Conservation (phyloP, 2,797 vertebrate genomes). For the Notoglanidium macrostoma region DNA sequence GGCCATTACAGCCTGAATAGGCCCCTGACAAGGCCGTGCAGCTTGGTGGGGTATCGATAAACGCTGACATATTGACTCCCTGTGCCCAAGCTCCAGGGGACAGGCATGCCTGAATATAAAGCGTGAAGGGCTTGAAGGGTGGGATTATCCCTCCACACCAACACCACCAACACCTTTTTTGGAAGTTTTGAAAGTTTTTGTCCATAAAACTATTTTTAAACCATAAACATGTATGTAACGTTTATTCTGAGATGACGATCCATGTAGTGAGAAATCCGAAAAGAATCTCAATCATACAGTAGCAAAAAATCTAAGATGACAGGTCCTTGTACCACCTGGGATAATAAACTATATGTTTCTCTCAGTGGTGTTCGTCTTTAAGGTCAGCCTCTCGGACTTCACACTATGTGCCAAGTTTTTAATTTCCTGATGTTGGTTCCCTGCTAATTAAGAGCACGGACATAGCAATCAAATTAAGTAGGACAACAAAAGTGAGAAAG, state of each 20-base stretch:
- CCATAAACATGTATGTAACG: background rate
- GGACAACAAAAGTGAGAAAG: slow-evolving; percentile 61
- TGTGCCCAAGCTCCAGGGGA: slow-evolving; percentile 78
- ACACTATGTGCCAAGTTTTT: slow-evolving; percentile 48
- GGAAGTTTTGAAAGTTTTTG: background rate
- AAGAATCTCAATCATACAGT: background rate
- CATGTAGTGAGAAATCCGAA: background rate
- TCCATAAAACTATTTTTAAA: background rate
- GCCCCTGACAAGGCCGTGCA: slow-evolving; percentile 84
- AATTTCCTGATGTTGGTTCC: slow-evolving; percentile 57
- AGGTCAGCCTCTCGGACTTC: background rate
- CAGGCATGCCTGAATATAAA: slow-evolving; percentile 81
- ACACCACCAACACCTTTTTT: slow-evolving; percentile 27
- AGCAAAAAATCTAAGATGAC: background rate
- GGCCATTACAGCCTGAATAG: slow-evolving; percentile 87
- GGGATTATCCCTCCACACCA: slow-evolving; percentile 39
- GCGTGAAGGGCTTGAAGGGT: slow-evolving; percentile 74
- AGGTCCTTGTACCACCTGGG: background rate
- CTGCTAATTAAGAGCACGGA: slow-evolving; percentile 75
- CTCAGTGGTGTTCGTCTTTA: background rate
- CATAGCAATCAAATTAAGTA: slow-evolving; percentile 69
- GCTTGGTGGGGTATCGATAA: slow-evolving; percentile 89
- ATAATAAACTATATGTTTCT: background rate
- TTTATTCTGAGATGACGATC: background rate
- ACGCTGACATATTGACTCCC: slow-evolving; percentile 88